These are phyloP conservation scores for Sycophaga agraensis DNA, from an alignment of 1,140 invertebrate genomes.

Conservation along the genomic window DNA sequence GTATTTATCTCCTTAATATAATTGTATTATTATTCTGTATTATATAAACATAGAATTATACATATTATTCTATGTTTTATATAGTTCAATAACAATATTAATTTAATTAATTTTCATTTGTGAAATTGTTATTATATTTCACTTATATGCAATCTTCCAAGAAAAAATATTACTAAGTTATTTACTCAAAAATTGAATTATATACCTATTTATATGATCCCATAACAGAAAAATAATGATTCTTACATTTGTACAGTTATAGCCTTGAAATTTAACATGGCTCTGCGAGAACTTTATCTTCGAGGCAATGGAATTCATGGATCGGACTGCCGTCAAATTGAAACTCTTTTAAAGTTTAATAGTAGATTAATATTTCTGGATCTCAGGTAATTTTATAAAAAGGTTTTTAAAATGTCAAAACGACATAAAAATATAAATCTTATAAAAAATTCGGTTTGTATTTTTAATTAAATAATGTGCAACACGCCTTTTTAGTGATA, in stretches of 20 bases:
- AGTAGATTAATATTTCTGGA: constrained; percentile 21
- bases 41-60: no score
- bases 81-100: no score
- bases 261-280: constrained; percentile 29
- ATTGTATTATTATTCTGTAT: no score
- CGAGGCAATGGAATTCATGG: constrained; percentile 17
- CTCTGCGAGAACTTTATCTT: constrained; percentile 22
- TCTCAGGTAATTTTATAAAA: constrained; percentile 16
- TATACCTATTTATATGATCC: not conserved
- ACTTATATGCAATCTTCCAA: no score
- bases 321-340: constrained; percentile 9
- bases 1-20: no score
- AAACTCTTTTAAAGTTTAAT: constrained; percentile 25
- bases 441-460: not conserved
- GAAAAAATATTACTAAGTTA: no score
- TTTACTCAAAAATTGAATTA: no score
- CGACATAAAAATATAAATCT: not conserved
- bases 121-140: no score
- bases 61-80: no score
- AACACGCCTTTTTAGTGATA: constrained; percentile 1
- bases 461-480: not conserved
- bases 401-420: not conserved
- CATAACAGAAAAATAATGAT: not conserved
- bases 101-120: no score
- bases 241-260: constrained; percentile 1